Evolutionary conservation across 1,140 invertebrate genomes (phyloP).

Genomic region (Drosophila orosa): DNA sequence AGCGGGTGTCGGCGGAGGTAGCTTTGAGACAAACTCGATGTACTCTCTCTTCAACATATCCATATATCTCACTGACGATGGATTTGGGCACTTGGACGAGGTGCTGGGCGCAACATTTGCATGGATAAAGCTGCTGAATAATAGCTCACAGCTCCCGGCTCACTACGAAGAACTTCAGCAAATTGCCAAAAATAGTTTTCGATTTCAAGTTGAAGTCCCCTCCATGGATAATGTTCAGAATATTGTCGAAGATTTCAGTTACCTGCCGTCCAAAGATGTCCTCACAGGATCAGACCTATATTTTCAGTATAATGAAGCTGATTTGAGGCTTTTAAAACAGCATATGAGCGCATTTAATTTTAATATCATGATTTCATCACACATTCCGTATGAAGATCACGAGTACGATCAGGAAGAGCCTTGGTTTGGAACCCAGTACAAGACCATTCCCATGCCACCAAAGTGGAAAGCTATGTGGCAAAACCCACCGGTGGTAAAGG

Average conservation of each 20-base stretch:
- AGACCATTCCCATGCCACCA: conserved; percentile 85
- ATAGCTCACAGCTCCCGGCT: conserved; percentile 86
- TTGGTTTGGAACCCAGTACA: conserved; percentile 85
- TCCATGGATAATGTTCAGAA: conserved; percentile 91
- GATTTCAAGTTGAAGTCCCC: conserved; percentile 88
- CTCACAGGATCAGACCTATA: conserved; percentile 90
- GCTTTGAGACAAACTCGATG: conserved; percentile 90
- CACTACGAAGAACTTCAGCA: conserved; percentile 84
- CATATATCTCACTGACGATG: conserved; percentile 91
- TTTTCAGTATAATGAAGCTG: conserved; percentile 91
- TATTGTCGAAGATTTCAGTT: conserved; percentile 91
- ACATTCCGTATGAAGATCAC: conserved; percentile 86
- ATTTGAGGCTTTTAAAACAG: conserved; percentile 87
- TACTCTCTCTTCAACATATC: conserved; percentile 90
- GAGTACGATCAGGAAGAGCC: conserved; percentile 88
- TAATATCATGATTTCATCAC: conserved; percentile 90
- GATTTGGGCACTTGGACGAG: conserved; percentile 89
- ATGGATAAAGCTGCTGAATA: conserved; percentile 89
- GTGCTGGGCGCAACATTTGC: conserved; percentile 90
- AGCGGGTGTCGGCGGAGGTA: conserved; percentile 89
- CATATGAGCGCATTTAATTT: conserved; percentile 89
- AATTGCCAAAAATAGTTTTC: conserved; percentile 90
- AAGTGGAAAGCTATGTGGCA: conserved; percentile 87
- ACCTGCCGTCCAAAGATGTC: conserved; percentile 90
- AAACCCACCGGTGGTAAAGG: conserved; percentile 84